Evolutionary conservation across 2,113 vertebrate species (phyloP).

Genomic region (Himantopus leucocephalus): DNA sequence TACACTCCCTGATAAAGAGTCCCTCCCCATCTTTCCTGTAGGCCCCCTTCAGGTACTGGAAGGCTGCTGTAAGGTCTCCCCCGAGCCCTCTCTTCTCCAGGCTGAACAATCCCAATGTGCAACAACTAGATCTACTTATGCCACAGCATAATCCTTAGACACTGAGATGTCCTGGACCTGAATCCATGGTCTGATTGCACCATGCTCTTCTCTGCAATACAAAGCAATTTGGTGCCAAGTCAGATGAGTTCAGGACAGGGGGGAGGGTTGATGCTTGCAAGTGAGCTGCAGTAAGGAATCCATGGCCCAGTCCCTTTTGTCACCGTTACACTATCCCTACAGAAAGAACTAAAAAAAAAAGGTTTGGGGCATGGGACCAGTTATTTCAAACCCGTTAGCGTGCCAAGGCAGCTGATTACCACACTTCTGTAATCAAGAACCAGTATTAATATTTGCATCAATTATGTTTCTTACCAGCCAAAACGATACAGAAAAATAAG

Average conservation of each 20-base stretch:
- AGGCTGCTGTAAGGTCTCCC: too few relatives aligned
- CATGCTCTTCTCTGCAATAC: neutral
- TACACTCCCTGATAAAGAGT: too few relatives aligned
- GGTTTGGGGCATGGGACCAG: neutral
- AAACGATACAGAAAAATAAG: neutral
- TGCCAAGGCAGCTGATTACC: neutral
- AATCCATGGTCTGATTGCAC: neutral
- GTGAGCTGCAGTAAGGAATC: neutral
- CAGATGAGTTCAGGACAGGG: neutral
- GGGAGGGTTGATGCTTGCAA: neutral
- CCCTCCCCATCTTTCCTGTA: too few relatives aligned
- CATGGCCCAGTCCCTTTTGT: neutral
- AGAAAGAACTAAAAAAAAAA: neutral
- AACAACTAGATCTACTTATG: neutral
- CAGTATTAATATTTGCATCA: neutral
- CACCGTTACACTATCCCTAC: neutral
- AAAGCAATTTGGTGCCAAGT: neutral
- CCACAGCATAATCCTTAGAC: neutral
- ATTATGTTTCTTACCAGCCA: neutral
- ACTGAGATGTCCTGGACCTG: neutral
- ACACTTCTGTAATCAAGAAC: neutral
- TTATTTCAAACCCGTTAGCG: neutral
- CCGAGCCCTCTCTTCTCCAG: too few relatives aligned
- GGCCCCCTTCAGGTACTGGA: too few relatives aligned
- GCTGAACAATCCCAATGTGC: too few relatives aligned